A percentile compares a stretch with the other conserved stretches of the same genome.
Evolutionary conservation across 2,797 vertebrate genomes (phyloP).

Genomic region (Micromesistius poutassou): DNA sequence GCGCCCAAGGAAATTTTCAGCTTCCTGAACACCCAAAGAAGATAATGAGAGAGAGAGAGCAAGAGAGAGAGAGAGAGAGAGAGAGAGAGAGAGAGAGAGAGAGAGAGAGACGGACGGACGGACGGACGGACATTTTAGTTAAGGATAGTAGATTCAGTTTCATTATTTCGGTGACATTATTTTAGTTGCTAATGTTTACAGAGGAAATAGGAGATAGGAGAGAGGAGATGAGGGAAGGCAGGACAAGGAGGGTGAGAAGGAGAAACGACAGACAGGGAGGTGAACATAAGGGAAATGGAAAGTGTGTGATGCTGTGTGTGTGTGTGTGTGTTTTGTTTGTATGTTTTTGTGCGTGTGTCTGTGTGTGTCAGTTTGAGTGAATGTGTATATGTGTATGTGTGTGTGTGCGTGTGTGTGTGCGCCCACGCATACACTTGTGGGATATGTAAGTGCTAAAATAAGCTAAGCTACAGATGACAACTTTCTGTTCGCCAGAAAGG

Average conservation of each 20-base stretch:
- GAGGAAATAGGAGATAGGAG: not conserved
- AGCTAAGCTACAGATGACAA: not conserved
- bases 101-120: not conserved
- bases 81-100: not conserved
- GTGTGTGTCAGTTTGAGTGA: too few relatives aligned
- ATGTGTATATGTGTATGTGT: too few relatives aligned
- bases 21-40: constrained; percentile 11
- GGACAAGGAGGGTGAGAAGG: not conserved
- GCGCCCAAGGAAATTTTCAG: constrained; percentile 3
- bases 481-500: not conserved
- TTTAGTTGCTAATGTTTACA: not conserved
- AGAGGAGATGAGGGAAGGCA: not conserved
- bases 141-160: not conserved
- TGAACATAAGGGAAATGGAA: not conserved
- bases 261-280: not conserved
- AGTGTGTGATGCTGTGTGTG: not conserved
- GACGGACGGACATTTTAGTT: not conserved
- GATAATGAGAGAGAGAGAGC: not conserved
- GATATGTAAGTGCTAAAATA: not conserved
- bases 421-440: not conserved
- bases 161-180: not conserved
- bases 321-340: not conserved
- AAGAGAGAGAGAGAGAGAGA: not conserved
- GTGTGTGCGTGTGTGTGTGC: not conserved
- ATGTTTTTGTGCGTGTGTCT: not conserved